Base-by-base conservation (phyloP, 2,113 vertebrate genomes). In the Microtus richardsoni region DNA sequence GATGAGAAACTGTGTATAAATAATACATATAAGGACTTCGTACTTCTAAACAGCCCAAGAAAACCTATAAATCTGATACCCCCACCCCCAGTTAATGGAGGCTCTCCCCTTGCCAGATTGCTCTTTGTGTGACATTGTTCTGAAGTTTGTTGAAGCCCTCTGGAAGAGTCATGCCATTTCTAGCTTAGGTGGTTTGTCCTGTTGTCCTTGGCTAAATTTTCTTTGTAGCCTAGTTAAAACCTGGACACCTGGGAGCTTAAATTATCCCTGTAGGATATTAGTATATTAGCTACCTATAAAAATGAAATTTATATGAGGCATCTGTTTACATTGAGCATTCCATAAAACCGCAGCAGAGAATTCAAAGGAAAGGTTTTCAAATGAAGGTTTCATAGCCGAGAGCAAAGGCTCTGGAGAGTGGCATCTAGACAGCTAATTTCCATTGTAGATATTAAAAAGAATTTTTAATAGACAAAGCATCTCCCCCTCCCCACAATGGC, bases 231-330 rank as follows among this genome's bases (percentile, higher is more conserved):
- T 97, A 96, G 95, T 97, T 97, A 98, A 98, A 97, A 96, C 91
- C 87, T 77, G 89, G 97, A 97, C 97, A 97, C 97, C 97, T 97
- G 97, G 97, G 96, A 97, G 83, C 80, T 96, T 95, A 97, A 97
- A 98, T 97, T 96, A 97, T 97, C 97, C 97, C 97, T 97, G 96
- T 95, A 97, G 97, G 97, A 97, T 98, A 97, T 98, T 98, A 98
- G 96, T 97, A 97, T 97, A 98, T 98, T 97, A 98, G 95, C 95
- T 97, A 96, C 95, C 97, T 97, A 97, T 98, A 98, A 98, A 97
- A 97, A 96, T 97, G 93, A 98, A 97, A 97, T 98, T 97, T 97
- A 98, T 97, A 97, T 95, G 97, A 97, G 94, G 97, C 97, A 98
- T 98, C 97, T 98, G 97, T 98, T 98, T 98, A 98, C 97, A 97